A percentile compares a stretch with the other conserved stretches of the same genome.
These are phyloP conservation scores for Alouatta palliata DNA, from an alignment of 2,113 vertebrate species.

Conservation along the genomic window DNA sequence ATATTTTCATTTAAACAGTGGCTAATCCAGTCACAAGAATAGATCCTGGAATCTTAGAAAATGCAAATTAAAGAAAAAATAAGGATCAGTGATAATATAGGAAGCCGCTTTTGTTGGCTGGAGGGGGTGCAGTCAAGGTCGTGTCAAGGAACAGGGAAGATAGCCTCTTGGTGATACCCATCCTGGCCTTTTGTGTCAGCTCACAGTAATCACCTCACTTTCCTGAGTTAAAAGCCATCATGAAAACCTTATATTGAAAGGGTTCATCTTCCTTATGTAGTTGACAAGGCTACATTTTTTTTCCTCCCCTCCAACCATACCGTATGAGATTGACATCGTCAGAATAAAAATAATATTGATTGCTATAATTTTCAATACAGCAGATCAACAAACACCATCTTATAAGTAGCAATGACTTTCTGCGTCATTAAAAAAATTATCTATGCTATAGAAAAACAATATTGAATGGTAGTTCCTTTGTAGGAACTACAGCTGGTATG, in stretches of 20 bases:
- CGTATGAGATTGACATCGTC: neutral
- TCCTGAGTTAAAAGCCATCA: neutral
- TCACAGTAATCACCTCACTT: neutral
- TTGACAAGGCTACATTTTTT: neutral
- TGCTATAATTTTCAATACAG: neutral
- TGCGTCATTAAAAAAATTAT: conserved; percentile 34
- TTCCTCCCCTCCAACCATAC: neutral
- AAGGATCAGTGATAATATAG: neutral
- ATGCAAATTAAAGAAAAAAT: neutral
- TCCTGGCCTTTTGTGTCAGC: fast-evolving
- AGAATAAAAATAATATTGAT: neutral
- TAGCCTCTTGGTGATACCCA: neutral
- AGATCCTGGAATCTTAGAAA: neutral
- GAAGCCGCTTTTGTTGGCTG: neutral
- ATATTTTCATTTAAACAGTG: neutral
- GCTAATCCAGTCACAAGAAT: neutral
- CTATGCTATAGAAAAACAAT: neutral
- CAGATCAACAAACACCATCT: conserved; percentile 35
- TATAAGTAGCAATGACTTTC: neutral
- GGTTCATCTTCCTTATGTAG: neutral
- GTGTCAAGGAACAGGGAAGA: neutral
- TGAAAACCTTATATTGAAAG: neutral
- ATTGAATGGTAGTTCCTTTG: neutral
- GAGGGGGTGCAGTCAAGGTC: neutral
- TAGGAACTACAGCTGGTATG: neutral